Percentiles rank a stretch among this genome's conserved stretches.
These are phyloP conservation scores for Mugil cephalus DNA, from an alignment of 2,113 vertebrate genomes.

Conservation along the genomic window DNA sequence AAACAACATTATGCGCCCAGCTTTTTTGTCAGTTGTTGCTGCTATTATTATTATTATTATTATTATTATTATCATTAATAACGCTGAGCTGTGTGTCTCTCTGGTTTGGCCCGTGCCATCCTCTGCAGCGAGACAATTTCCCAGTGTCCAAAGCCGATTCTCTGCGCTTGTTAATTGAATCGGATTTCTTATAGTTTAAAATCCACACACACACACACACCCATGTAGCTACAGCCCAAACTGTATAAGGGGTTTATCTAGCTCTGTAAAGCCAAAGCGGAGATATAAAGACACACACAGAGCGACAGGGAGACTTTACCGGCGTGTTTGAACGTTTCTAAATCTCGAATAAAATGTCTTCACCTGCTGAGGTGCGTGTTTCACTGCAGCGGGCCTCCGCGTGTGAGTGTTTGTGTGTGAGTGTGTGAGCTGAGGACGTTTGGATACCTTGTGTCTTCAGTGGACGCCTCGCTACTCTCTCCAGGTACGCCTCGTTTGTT, in stretches of 20 bases:
- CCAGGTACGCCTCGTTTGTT: slow-evolving; percentile 62
- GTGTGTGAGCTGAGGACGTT: background rate
- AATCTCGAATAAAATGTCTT: slow-evolving; percentile 71
- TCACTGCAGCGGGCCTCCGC: background rate
- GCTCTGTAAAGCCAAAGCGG: slow-evolving; percentile 83
- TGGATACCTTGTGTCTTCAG: slow-evolving; percentile 48
- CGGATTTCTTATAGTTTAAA: slow-evolving; percentile 88
- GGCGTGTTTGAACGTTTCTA: slow-evolving; percentile 73
- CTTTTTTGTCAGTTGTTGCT: background rate
- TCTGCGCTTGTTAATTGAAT: slow-evolving; percentile 87
- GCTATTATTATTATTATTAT: no score
- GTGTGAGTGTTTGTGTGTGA: slow-evolving; percentile 2
- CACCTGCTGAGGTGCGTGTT: slow-evolving; percentile 53
- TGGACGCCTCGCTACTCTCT: slow-evolving; percentile 38
- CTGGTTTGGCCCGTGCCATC: slow-evolving; percentile 46
- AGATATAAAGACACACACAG: slow-evolving; percentile 83
- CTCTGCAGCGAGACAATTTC: slow-evolving; percentile 71
- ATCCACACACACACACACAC: slow-evolving; percentile 75
- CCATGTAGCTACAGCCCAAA: slow-evolving; percentile 81
- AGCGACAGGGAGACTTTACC: slow-evolving; percentile 75
- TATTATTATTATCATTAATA: background rate
- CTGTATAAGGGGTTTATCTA: slow-evolving; percentile 87
- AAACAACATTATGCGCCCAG: no score
- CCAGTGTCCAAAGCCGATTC: slow-evolving; percentile 86
- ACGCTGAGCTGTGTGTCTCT: background rate